Base-by-base conservation (phyloP, 2,113 vertebrate species). In the Thermophis baileyi region DNA sequence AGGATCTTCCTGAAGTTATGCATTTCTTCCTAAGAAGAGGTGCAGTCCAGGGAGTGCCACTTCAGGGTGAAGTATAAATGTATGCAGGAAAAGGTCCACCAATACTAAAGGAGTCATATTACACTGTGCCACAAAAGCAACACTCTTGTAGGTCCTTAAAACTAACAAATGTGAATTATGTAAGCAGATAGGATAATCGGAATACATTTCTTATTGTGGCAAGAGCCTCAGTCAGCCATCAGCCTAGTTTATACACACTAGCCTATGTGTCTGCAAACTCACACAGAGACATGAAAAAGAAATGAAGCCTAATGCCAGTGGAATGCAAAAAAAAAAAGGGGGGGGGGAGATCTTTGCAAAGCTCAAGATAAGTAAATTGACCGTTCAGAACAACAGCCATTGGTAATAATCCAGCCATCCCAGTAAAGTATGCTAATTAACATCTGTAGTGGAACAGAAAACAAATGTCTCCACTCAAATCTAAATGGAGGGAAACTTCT, bases 11-110 rank as follows among this genome's bases (percentile, higher is more conserved):
- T 9, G 3, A 74, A 54, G 74, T 81, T 93, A n/a, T 4, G 10
- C 0, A 2, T 69, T 87, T 51, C 91, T 0, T 0, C 46, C 44
- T 27, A 54, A 88, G n/a, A 18, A 25, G 25, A 27, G 40, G 27
- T 7, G 18, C 25, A 14, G 16, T 63, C 53, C 81, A 24, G 10
- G 0, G 89, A 89, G 69, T n/a, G 0, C n/a, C 6, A 10, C 14
- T 30, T 2, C 81, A 87, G 47, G 16, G 6, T 92, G 2, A 55
- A 49, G 7, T 40, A n/a, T 30, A 44, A 63, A 57, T 27, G 55
- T 25, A 35, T 49, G 8, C 11, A 3, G 3, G 44, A 1, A 46
- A 87, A 40, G 53, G 10, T 24, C 54, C 22, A 47, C 14, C 10
- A 14, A 25, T 90, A 22, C 20, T 35, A 90, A 60, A 90, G 14